Evolutionary conservation across 2,888 invertebrate species (phyloP), one percentile per base, ranked within the genome.

Genomic region (Mesochorus sp.): DNA sequence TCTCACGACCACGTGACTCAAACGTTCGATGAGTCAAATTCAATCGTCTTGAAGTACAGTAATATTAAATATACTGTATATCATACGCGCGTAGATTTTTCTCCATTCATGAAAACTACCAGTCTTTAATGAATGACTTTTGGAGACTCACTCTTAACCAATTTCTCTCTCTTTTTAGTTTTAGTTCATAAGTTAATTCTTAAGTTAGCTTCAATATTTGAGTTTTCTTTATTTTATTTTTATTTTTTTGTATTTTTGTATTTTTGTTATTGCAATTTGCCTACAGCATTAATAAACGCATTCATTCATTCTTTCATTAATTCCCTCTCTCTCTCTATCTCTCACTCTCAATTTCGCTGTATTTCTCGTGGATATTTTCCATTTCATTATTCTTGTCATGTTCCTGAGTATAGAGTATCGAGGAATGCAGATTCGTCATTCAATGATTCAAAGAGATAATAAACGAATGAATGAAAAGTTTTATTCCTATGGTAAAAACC

Each of bases 61-160:
- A 37, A 5, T 26, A 26, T 44, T 2, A 19, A 26, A n/a, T n/a
- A n/a, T n/a, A n/a, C n/a, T 19, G 14, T 19, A 51, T 28, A n/a
- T 26, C 24, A 21, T 8, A 39, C 14, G 12, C 8, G 24, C 14
- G 2, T 8, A n/a, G 21, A 55, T 26, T 28, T 64, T 78, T 70
- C 44, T 47, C 57, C 73, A 73, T 73, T 78, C 73, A 73, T 68
- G 34, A 57, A 59, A 51, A 42, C 59, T 61, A 39, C 55, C 6
- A 21, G 31, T 49, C 17, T 62, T 34, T 49, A 68, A 78, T 70
- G 73, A 78, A 78, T 78, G 73, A 64, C 14, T 21, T 26, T 37
- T 28, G 31, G 28, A 12, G 28, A 47, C 31, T 28, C 12, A n/a
- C 19, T 51, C 28, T n/a, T n/a, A 31, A 14, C 17, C 37, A 26